Evolutionary conservation across 2,113 vertebrate species (phyloP), one percentile per base, ranked within the genome.

Genomic region (Lepidothrix coronata): DNA sequence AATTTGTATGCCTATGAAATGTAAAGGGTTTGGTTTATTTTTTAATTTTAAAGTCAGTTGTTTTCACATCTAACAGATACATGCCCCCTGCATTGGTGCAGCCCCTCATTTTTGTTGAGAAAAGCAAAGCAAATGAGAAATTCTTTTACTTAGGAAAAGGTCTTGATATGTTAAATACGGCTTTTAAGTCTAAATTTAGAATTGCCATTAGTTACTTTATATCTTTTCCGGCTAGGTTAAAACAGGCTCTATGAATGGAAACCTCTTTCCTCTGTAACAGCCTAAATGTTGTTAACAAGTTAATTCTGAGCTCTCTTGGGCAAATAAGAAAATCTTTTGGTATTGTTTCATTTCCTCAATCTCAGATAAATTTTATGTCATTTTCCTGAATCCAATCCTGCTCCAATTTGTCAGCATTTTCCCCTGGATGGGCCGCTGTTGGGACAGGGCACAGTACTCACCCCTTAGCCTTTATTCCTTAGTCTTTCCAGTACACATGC

Each of bases 341-440:
- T 54, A 58, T 74, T 70, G 58, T 68, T 89, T 79, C 13, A 55
- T 77, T 96, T 94, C 57, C 39, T 89, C 27, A n/a, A 18, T 62
- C 54, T 74, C 55, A 55, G 35, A 48, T 91, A 65, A 68, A 73
- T 62, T 79, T 44, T 73, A 25, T 71, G 46, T 54, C 30, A n/a
- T 75, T 89, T 88, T 88, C 41, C 65, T 89, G 20, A 66, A 61
- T 77, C 51, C 31, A 41, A 1, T 43, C n/a, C 15, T 66, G n/a
- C 49, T 91, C 24, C 72, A 65, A 3, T 41, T 27, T 85, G 67
- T 66, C 37, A 8, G 15, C 73, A n/a, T 62, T 82, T 70, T 73
- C 24, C 58, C 18, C 16, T 73, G 13, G 43, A 82, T 1, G 1
- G 37, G 39, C 2, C 0, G 27, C 54, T 10, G 0, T 18, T 3